A percentile compares a stretch with the other conserved stretches of the same genome.
These are phyloP conservation scores for Chitala chitala DNA, from an alignment of 2,113 vertebrate species.

Conservation along the genomic window DNA sequence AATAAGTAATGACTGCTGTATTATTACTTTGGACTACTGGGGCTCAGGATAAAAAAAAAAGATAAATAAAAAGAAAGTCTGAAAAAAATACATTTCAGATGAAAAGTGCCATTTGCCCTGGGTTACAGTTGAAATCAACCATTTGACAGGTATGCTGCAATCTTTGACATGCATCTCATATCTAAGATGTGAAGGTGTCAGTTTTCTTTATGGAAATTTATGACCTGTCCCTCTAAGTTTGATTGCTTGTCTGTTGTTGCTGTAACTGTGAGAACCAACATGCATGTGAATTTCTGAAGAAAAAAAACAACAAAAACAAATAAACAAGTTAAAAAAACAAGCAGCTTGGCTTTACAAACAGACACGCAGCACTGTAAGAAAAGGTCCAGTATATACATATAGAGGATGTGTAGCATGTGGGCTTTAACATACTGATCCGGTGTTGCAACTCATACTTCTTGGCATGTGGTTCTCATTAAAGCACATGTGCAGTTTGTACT, in stretches of 20 bases:
- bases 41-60: constrained; percentile 8
- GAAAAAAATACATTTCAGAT: constrained; percentile 41
- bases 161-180: constrained; percentile 38
- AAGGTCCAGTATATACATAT: too few relatives aligned
- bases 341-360: too few relatives aligned
- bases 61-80: constrained; percentile 14
- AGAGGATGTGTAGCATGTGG: too few relatives aligned
- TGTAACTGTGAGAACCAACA: constrained; percentile 28
- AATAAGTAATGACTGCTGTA: not conserved
- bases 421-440: too few relatives aligned
- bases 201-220: constrained; percentile 44
- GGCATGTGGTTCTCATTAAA: too few relatives aligned
- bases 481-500: too few relatives aligned
- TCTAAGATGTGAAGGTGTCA: constrained; percentile 37
- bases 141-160: constrained; percentile 39
- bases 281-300: constrained; percentile 45
- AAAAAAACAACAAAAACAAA: constrained; percentile 1
- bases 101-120: constrained; percentile 44
- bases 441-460: too few relatives aligned
- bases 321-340: constrained; percentile 2
- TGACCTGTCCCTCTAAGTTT: constrained; percentile 37
- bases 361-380: too few relatives aligned
- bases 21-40: not conserved
- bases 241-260: not conserved
- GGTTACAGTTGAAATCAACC: constrained; percentile 56